A percentile compares a stretch with the other conserved stretches of the same genome.
Conservation (phyloP, 2,797 vertebrate species). For the Aselliscus stoliczkanus region DNA sequence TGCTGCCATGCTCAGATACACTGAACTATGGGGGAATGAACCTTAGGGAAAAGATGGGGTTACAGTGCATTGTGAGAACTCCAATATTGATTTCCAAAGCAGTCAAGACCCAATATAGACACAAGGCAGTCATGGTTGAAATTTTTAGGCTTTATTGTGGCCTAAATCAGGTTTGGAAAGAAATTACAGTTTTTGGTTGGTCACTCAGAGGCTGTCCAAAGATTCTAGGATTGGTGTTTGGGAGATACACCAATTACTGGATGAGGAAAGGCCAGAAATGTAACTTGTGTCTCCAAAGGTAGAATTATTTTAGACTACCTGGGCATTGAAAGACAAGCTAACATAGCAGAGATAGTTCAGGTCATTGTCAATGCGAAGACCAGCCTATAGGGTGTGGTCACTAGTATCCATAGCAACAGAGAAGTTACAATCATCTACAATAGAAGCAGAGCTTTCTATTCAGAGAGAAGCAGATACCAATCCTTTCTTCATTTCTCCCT, state of each 20-base stretch:
- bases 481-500: rapidly evolving
- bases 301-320: background rate
- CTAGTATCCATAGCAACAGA: background rate
- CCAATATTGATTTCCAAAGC: background rate
- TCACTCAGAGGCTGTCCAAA: background rate
- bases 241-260: background rate
- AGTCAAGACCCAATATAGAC: background rate
- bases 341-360: background rate
- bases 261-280: background rate
- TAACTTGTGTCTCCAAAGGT: background rate
- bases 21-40: background rate
- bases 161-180: background rate
- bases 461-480: background rate
- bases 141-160: background rate
- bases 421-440: background rate
- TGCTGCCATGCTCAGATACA: background rate
- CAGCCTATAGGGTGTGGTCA: background rate
- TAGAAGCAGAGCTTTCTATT: background rate
- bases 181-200: background rate
- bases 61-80: background rate
- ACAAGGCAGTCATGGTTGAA: background rate
- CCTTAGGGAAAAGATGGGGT: background rate
- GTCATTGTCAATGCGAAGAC: background rate
- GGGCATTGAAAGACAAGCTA: background rate
- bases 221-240: background rate